Percentiles rank a stretch among this genome's conserved stretches.
Conservation (phyloP, 2,888 invertebrate genomes). For the Folsomia manolachei region DNA sequence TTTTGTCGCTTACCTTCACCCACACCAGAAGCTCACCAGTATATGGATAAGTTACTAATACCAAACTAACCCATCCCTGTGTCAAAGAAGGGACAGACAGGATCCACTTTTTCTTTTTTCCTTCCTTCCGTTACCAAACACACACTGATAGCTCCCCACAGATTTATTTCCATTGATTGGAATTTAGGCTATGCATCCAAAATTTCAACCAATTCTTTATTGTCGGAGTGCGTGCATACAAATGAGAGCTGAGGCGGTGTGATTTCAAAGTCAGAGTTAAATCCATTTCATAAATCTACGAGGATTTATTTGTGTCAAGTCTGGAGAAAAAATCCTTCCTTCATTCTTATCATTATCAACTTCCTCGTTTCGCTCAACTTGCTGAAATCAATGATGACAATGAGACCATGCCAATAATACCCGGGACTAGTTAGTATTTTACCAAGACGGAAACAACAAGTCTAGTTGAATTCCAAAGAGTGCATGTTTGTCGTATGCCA, state of each 20-base stretch:
- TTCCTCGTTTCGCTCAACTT: too few relatives aligned
- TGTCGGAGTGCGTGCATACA: not conserved
- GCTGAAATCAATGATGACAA: not conserved
- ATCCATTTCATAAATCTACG: not conserved
- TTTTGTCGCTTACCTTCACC: too few relatives aligned
- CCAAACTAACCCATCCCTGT: not conserved
- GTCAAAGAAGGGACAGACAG: not conserved
- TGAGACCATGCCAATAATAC: too few relatives aligned
- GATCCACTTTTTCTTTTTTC: not conserved
- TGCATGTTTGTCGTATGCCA: too few relatives aligned
- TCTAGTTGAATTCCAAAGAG: too few relatives aligned
- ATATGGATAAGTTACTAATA: not conserved
- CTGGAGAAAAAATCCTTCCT: too few relatives aligned
- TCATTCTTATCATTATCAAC: too few relatives aligned
- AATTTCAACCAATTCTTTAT: not conserved
- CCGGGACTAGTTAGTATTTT: too few relatives aligned
- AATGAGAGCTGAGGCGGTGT: not conserved
- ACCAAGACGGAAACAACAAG: too few relatives aligned
- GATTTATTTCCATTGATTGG: constrained; percentile 9
- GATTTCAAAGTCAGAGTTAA: not conserved
- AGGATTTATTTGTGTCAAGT: not conserved
- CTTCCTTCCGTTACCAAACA: too few relatives aligned
- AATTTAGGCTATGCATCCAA: not conserved
- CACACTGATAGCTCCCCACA: not conserved
- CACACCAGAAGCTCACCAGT: too few relatives aligned